Conservation (phyloP, 2,797 vertebrate species). For the Margarornis squamiger region DNA sequence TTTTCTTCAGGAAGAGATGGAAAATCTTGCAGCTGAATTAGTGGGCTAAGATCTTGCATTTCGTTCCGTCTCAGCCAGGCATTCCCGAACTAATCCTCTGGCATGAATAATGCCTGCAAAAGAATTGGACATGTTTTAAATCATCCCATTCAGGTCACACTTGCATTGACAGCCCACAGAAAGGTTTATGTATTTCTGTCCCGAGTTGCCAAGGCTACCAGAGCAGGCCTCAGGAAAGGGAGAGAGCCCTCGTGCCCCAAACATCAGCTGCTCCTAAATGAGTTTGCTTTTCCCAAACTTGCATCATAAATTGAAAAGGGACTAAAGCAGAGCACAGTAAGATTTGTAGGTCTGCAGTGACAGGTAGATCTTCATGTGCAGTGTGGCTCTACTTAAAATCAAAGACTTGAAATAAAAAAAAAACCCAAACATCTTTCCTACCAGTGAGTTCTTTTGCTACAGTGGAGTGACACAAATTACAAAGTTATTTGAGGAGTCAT, state of each 20-base stretch:
- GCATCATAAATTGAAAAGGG: neutral
- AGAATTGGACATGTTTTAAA: neutral
- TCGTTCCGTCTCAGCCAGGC: conserved; percentile 95
- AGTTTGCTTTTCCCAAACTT: neutral
- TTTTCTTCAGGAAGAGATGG: conserved; percentile 35
- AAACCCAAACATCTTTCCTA: neutral
- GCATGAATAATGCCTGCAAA: conserved; percentile 94
- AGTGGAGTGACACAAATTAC: neutral
- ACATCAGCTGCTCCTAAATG: neutral
- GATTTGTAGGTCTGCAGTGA: neutral
- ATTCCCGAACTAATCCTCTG: conserved; percentile 95
- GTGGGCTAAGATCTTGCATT: conserved; percentile 90
- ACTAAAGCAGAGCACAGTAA: neutral
- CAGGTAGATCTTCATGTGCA: neutral
- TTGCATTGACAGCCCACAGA: neutral
- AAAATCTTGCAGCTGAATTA: neutral
- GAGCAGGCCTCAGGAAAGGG: neutral
- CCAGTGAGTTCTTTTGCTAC: neutral
- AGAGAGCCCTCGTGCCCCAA: neutral
- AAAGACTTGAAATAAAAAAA: neutral
- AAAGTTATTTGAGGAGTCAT: neutral
- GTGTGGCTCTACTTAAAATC: neutral
- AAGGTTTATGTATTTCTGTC: neutral
- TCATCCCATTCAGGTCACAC: neutral
- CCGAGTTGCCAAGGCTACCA: neutral